Percentiles rank a stretch among this genome's conserved stretches.
phyloP scores from a whole-genome alignment of 2,113 vertebrate genomes.

The Probosciger aterrimus region DNA sequence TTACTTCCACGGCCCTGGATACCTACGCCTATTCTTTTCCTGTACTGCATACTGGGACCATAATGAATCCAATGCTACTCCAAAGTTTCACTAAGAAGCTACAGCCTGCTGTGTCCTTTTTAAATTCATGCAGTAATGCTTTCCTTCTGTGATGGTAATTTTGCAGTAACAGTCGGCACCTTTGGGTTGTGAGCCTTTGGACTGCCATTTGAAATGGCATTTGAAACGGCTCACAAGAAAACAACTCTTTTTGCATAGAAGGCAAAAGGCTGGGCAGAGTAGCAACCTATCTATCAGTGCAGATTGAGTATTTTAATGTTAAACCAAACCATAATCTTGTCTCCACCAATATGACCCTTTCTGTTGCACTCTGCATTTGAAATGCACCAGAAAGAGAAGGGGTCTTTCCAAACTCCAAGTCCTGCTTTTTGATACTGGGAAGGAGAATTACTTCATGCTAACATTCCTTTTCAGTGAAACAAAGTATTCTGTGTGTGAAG shows the following conservation, averaged over 20 bases:
- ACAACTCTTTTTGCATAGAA: background rate
- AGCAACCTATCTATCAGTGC: background rate
- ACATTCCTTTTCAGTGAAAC: background rate
- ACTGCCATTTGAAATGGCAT: background rate
- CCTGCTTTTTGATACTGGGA: background rate
- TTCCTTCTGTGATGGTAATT: background rate
- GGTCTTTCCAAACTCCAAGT: background rate
- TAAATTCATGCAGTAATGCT: background rate
- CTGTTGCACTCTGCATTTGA: background rate
- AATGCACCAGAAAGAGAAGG: background rate
- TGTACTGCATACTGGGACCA: background rate
- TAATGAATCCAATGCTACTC: background rate
- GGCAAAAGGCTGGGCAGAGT: background rate
- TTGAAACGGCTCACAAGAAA: background rate
- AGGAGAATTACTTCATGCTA: background rate
- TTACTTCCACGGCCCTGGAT: background rate
- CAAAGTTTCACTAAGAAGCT: background rate
- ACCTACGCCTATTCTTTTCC: background rate
- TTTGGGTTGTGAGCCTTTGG: background rate
- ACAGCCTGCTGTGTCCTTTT: background rate
- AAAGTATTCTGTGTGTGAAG: background rate
- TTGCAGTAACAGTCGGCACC: background rate
- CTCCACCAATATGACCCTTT: background rate
- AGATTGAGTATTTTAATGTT: background rate
- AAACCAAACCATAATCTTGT: background rate